A percentile compares a stretch with the other conserved stretches of the same genome.
phyloP scores from a whole-genome alignment of 64 coral and sea anemone species.

The Montipora foliosa region DNA sequence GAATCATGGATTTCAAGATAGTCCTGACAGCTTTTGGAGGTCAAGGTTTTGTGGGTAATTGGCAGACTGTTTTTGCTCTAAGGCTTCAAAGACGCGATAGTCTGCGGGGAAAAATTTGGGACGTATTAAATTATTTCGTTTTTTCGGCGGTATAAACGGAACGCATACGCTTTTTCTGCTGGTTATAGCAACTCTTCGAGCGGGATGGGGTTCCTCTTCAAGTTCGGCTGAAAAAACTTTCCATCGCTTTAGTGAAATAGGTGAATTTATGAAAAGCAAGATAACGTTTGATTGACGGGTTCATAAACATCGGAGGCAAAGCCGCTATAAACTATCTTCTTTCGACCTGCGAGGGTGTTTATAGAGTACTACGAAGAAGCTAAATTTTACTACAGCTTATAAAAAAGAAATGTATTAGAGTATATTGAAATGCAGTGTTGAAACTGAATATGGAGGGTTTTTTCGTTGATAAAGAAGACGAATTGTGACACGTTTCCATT shows the following conservation, averaged over 20 bases:
- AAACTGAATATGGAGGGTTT: background rate
- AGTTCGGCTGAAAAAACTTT: background rate
- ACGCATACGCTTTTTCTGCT: background rate
- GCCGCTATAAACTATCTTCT: conserved; percentile 18
- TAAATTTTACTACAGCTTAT: background rate
- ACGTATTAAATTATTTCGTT: background rate
- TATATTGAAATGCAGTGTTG: background rate
- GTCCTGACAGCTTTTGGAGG: background rate
- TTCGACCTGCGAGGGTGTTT: background rate
- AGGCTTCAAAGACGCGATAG: background rate
- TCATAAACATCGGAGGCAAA: background rate
- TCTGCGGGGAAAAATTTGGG: too few relatives aligned
- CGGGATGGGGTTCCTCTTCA: background rate
- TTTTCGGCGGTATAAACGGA: background rate
- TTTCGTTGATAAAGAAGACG: background rate
- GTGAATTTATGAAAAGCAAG: conserved; percentile 4
- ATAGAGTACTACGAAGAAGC: too few relatives aligned
- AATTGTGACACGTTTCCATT: background rate
- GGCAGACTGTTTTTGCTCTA: background rate
- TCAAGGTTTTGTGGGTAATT: background rate
- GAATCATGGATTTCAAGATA: background rate
- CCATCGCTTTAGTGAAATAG: background rate
- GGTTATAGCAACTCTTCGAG: background rate
- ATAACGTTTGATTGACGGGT: conserved; percentile 14
- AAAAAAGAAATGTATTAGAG: background rate